A percentile compares a stretch with the other conserved stretches of the same genome.
These are phyloP conservation scores for Coptotermes formosanus DNA, from an alignment of 1,140 invertebrate species.

Conservation along the genomic window DNA sequence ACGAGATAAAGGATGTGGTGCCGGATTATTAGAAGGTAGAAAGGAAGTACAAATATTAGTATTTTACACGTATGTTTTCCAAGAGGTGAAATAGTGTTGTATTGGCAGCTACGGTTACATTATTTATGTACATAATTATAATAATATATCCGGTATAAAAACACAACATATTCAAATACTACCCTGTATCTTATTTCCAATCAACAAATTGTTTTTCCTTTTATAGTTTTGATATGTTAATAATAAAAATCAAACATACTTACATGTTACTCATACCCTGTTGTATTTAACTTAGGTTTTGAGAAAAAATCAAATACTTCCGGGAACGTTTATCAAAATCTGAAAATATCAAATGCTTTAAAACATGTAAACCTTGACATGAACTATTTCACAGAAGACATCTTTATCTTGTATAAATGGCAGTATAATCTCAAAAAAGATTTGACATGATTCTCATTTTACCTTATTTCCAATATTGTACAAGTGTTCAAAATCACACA, in stretches of 20 bases:
- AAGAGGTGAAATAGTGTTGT: conserved; percentile 8
- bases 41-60: neutral
- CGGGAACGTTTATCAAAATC: neutral
- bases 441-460: neutral
- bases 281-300: conserved; percentile 3
- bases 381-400: neutral
- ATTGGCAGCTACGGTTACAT: conserved; percentile 1
- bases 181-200: conserved; percentile 16
- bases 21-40: neutral
- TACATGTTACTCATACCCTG: neutral
- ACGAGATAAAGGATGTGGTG: no score
- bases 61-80: neutral
- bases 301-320: neutral
- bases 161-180: conserved; percentile 17
- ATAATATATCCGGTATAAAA: conserved; percentile 13
- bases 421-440: neutral
- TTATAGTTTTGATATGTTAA: neutral
- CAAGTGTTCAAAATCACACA: neutral
- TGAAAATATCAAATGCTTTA: neutral
- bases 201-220: neutral
- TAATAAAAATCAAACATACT: neutral
- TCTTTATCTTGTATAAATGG: neutral
- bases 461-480: neutral
- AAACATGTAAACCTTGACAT: neutral
- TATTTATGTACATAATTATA: conserved; percentile 9